Evolutionary conservation across 2,797 vertebrate genomes (phyloP).

Genomic region (Taeniopygia guttata): DNA sequence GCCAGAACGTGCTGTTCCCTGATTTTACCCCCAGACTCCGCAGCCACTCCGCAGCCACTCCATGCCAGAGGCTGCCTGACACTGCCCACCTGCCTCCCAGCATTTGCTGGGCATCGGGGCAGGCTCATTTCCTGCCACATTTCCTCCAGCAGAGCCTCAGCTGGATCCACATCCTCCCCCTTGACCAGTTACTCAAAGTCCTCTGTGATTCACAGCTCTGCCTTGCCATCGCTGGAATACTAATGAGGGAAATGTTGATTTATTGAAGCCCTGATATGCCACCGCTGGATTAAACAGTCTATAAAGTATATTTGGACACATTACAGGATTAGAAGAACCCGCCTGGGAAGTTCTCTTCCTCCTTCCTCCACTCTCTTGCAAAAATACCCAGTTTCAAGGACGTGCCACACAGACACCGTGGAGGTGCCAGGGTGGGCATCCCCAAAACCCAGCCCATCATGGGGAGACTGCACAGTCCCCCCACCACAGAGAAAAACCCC

Average conservation of each 20-base stretch:
- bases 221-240: background rate
- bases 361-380: background rate
- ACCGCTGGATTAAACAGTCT: slow-evolving; percentile 33
- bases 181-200: background rate
- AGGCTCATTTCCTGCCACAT: background rate
- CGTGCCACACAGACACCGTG: background rate
- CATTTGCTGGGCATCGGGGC: background rate
- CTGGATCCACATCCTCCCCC: background rate
- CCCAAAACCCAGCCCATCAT: rapidly evolving
- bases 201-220: background rate
- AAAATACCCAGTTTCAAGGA: background rate
- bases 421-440: background rate
- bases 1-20: background rate
- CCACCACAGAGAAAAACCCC: background rate
- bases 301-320: slow-evolving; percentile 16
- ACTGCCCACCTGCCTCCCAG: background rate
- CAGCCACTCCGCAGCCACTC: rapidly evolving
- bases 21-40: rapidly evolving
- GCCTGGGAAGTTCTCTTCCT: background rate
- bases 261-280: background rate
- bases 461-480: background rate
- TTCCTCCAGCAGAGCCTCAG: background rate
- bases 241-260: slow-evolving; percentile 19
- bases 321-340: slow-evolving; percentile 10
- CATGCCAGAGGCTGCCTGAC: background rate